A percentile compares a stretch with the other conserved stretches of the same genome.
Conservation (phyloP, 1,140 invertebrate genomes). For the Listronotus oregonensis region DNA sequence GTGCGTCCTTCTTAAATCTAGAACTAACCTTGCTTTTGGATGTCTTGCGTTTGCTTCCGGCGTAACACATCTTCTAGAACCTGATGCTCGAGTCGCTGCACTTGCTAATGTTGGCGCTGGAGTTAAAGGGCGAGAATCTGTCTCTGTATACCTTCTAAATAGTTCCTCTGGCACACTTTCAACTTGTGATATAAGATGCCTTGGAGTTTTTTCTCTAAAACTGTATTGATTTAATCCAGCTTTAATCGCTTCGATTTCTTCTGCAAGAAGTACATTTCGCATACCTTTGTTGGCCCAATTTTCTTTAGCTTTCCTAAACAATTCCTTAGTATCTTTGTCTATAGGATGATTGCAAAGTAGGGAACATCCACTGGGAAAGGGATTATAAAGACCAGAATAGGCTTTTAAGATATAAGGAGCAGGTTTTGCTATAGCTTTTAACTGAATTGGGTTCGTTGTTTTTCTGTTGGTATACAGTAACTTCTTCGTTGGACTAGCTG, state of each 20-base stretch:
- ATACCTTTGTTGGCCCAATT: conserved; percentile 66
- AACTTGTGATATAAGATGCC: conserved; percentile 24
- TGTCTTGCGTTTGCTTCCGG: conserved; percentile 55
- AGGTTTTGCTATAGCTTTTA: conserved; percentile 52
- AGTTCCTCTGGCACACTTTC: conserved; percentile 63
- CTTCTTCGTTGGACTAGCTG: conserved; percentile 47
- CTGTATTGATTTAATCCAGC: conserved; percentile 53
- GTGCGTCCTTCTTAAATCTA: conserved; percentile 63
- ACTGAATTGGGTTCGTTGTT: conserved; percentile 31
- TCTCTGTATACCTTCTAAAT: conserved; percentile 72
- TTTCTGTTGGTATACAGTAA: conserved; percentile 21
- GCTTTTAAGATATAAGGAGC: conserved; percentile 73
- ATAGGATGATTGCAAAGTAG: conserved; percentile 82
- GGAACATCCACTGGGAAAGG: conserved; percentile 77
- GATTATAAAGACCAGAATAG: conserved; percentile 78
- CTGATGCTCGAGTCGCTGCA: conserved; percentile 57
- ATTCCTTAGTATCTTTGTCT: conserved; percentile 72
- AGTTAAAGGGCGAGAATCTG: conserved; percentile 76
- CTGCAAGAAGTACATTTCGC: conserved; percentile 58
- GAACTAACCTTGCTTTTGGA: conserved; percentile 54
- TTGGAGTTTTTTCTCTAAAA: conserved; percentile 27
- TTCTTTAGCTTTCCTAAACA: conserved; percentile 72
- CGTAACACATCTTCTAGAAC: conserved; percentile 58
- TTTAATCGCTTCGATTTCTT: conserved; percentile 60
- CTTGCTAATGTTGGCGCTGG: conserved; percentile 74